A percentile compares a stretch with the other conserved stretches of the same genome.
Conservation (phyloP, 2,888 invertebrate genomes). For the Spisula solida region DNA sequence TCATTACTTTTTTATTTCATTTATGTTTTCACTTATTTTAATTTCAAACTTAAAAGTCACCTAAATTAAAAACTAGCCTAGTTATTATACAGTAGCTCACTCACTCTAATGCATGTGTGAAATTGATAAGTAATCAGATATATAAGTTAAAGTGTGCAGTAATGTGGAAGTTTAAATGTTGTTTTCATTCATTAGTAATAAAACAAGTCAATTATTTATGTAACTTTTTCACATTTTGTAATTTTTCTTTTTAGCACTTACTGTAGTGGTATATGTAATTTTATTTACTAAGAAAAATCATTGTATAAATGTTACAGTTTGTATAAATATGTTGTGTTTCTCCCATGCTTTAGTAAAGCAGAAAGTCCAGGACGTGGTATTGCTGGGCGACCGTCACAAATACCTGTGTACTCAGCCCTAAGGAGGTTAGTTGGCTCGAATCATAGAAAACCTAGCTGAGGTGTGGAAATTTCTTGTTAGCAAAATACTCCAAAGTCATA, state of each 20-base stretch:
- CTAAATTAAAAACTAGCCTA: not conserved
- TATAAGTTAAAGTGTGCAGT: too few relatives aligned
- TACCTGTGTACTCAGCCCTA: conserved; percentile 76
- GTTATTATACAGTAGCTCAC: not conserved
- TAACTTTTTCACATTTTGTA: not conserved
- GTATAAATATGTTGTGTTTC: conserved; percentile 27
- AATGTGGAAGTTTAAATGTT: too few relatives aligned
- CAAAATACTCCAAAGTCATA: not conserved
- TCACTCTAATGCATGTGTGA: too few relatives aligned
- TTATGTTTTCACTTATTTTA: not conserved
- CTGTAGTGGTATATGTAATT: too few relatives aligned
- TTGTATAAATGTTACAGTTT: not conserved
- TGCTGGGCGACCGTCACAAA: conserved; percentile 75
- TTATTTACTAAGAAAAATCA: not conserved
- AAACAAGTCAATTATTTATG: not conserved
- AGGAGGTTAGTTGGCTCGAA: conserved; percentile 70
- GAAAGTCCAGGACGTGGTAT: conserved; percentile 43
- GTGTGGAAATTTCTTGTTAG: conserved; percentile 20
- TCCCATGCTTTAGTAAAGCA: conserved; percentile 56
- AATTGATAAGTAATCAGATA: too few relatives aligned
- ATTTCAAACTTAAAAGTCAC: not conserved
- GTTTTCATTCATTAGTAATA: not conserved
- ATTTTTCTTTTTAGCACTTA: not conserved
- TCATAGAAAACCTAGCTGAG: conserved; percentile 7
- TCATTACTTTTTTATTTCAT: not conserved